Percentiles rank a stretch among this genome's conserved stretches.
phyloP scores from a whole-genome alignment of 2,797 vertebrate species.

The Pipistrellus kuhlii region DNA sequence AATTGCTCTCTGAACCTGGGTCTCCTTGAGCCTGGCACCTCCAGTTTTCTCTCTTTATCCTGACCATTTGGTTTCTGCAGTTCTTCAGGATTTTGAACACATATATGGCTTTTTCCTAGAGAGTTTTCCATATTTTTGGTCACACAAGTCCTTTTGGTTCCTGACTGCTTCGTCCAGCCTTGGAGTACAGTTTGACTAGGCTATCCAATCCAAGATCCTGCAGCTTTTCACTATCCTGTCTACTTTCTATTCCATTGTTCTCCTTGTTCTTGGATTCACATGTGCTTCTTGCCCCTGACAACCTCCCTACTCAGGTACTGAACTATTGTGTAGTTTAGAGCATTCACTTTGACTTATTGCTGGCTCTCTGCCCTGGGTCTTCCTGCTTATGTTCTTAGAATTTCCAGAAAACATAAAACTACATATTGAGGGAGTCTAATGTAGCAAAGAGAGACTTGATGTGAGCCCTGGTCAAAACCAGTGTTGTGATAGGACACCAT shows the following conservation, averaged over 20 bases:
- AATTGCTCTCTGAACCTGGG: neutral
- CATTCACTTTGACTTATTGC: neutral
- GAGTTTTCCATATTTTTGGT: neutral
- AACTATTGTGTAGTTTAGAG: neutral
- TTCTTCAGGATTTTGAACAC: slow-evolving; percentile 27
- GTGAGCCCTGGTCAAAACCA: neutral
- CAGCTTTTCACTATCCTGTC: neutral
- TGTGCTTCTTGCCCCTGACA: neutral
- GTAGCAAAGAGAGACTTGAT: neutral
- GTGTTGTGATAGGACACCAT: neutral
- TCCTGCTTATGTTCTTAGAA: slow-evolving; percentile 6
- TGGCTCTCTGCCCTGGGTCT: neutral
- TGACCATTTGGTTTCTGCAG: slow-evolving; percentile 37
- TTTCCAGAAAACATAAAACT: neutral
- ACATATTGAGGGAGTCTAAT: neutral
- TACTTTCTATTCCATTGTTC: slow-evolving; percentile 9
- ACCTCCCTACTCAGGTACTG: neutral
- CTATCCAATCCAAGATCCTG: neutral
- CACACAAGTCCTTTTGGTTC: neutral
- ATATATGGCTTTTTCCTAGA: neutral
- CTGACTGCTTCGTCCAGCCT: neutral
- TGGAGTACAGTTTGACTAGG: neutral
- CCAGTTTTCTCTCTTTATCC: neutral
- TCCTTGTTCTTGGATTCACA: neutral
- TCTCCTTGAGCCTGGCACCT: neutral